These are phyloP conservation scores for Drosophila nigromelanica DNA, from an alignment of 1,140 invertebrate genomes.

Conservation along the genomic window DNA sequence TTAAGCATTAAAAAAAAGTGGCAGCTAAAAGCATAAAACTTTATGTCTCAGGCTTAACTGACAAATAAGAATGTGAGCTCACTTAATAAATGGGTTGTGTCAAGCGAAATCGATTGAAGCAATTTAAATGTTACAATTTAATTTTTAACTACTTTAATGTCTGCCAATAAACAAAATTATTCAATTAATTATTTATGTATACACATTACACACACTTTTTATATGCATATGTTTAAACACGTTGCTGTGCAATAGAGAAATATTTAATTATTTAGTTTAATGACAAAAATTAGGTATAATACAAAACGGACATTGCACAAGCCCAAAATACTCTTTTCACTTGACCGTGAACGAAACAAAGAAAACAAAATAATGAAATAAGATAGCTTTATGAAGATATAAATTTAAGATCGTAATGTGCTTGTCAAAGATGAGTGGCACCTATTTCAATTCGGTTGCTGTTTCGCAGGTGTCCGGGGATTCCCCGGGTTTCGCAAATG, in stretches of 20 bases:
- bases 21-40: constrained; percentile 26
- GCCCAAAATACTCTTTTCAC: no score
- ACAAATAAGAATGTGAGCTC: background rate
- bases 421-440: constrained; percentile 31
- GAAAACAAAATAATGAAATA: background rate
- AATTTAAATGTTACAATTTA: background rate
- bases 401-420: constrained; percentile 54
- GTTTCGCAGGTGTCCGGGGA: constrained; percentile 33
- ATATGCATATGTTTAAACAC: no score
- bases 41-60: constrained; percentile 11
- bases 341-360: background rate
- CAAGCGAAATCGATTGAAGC: background rate
- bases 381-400: constrained; percentile 24
- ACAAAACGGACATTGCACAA: no score
- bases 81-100: background rate
- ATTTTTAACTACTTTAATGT: background rate
- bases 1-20: constrained; percentile 45
- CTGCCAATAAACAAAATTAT: background rate
- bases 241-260: no score
- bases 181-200: background rate
- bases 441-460: constrained; percentile 45
- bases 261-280: no score
- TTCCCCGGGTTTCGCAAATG: constrained; percentile 12
- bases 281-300: no score
- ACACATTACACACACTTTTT: background rate